Evolutionary conservation across 2,113 vertebrate species (phyloP).

Genomic region (Rhynchomys soricoides): DNA sequence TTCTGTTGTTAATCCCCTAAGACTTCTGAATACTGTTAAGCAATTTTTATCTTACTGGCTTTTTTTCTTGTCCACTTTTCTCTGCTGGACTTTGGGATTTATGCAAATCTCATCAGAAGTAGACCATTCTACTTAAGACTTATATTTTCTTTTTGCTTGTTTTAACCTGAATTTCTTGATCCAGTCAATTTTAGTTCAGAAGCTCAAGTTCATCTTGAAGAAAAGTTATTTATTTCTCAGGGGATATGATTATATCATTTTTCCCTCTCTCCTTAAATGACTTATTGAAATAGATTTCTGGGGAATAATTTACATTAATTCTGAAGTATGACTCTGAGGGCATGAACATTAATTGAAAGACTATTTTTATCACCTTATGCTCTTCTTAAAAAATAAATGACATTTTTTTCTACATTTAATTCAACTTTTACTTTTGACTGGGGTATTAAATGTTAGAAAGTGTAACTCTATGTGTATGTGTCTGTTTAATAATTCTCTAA

Average conservation of each 20-base stretch:
- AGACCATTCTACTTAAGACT: slow-evolving; percentile 60
- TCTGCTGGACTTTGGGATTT: slow-evolving; percentile 52
- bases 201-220: slow-evolving; percentile 73
- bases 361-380: slow-evolving; percentile 79
- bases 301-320: slow-evolving; percentile 80
- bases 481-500: slow-evolving; percentile 65
- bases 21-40: slow-evolving; percentile 68
- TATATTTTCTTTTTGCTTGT: slow-evolving; percentile 47
- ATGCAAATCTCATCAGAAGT: slow-evolving; percentile 70
- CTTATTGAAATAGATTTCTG: slow-evolving; percentile 78
- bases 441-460: slow-evolving; percentile 67
- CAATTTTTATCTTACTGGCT: slow-evolving; percentile 58
- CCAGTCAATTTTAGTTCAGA: slow-evolving; percentile 60
- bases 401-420: slow-evolving; percentile 75
- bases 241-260: slow-evolving; percentile 71
- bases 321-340: slow-evolving; percentile 74
- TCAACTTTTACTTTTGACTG: slow-evolving; percentile 71
- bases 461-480: slow-evolving; percentile 42
- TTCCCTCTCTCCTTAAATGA: slow-evolving; percentile 66
- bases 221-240: slow-evolving; percentile 78
- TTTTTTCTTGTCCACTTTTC: slow-evolving; percentile 52
- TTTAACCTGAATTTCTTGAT: slow-evolving; percentile 68
- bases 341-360: slow-evolving; percentile 78
- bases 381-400: slow-evolving; percentile 76
- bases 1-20: slow-evolving; percentile 64